Evolutionary conservation across 1,140 invertebrate genomes (phyloP).

Genomic region (Archegozetes longisetosus): DNA sequence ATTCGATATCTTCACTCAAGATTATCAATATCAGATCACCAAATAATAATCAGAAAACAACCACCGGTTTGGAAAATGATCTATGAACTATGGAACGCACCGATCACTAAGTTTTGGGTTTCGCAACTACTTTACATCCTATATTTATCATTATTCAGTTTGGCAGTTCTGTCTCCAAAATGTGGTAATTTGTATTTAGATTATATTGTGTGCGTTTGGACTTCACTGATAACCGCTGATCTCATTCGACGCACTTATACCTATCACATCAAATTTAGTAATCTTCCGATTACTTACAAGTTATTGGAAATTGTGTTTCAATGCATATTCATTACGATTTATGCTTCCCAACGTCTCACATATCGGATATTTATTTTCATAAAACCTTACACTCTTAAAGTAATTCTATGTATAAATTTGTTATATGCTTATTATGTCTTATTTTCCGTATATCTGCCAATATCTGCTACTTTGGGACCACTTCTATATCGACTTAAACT

Average conservation of each 20-base stretch:
- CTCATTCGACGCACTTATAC: slow-evolving; percentile 2
- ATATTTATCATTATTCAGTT: slow-evolving; percentile 29
- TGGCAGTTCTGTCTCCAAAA: slow-evolving; percentile 29
- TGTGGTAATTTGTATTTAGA: slow-evolving; percentile 30
- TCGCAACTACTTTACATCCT: slow-evolving; percentile 29
- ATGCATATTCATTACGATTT: slow-evolving; percentile 17
- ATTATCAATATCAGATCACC: slow-evolving; percentile 10
- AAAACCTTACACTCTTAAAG: slow-evolving; percentile 18
- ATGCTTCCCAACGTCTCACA: slow-evolving; percentile 14
- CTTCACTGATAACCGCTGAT: neutral
- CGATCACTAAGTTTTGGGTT: slow-evolving; percentile 26
- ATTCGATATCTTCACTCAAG: neutral
- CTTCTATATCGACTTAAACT: slow-evolving; percentile 30
- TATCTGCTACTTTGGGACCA: slow-evolving; percentile 31
- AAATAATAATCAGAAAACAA: slow-evolving; percentile 8
- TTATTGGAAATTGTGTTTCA: slow-evolving; percentile 21
- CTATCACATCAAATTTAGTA: slow-evolving; percentile 18
- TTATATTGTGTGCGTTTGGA: slow-evolving; percentile 28
- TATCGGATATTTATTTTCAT: neutral
- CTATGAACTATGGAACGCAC: slow-evolving; percentile 24
- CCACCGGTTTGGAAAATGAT: slow-evolving; percentile 23
- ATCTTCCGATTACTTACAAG: slow-evolving; percentile 17
- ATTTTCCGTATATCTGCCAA: slow-evolving; percentile 30
- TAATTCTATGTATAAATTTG: slow-evolving; percentile 23
- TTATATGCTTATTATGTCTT: slow-evolving; percentile 32